Evolutionary conservation across 1,140 invertebrate genomes (phyloP).

Genomic region (Bombus sylvicola): DNA sequence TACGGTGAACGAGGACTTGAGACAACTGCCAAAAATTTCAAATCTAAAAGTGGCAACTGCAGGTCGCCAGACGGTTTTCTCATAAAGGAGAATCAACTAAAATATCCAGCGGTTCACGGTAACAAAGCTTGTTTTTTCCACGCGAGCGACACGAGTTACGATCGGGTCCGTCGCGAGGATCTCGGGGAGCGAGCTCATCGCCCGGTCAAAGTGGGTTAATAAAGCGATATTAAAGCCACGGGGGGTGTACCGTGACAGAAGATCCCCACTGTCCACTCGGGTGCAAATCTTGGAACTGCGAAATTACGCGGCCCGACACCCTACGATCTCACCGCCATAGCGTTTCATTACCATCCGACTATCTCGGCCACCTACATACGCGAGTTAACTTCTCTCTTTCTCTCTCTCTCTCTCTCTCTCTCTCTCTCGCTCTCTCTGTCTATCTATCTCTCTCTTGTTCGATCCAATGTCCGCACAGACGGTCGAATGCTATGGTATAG

Average conservation of each 20-base stretch:
- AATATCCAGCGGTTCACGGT: too few species aligned
- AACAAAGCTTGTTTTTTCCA: background rate
- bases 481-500: background rate
- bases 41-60: too few species aligned
- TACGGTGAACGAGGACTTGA: too few species aligned
- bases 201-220: conserved; percentile 77
- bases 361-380: conserved; percentile 37
- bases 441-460: background rate
- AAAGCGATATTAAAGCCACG: conserved; percentile 80
- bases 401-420: background rate
- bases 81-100: background rate
- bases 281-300: conserved; percentile 50
- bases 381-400: background rate
- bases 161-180: conserved; percentile 32
- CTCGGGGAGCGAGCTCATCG: conserved; percentile 22
- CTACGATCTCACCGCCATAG: conserved; percentile 56
- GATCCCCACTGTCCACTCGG: conserved; percentile 73
- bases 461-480: background rate
- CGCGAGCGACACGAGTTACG: background rate
- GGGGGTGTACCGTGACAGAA: conserved; percentile 65
- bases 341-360: conserved; percentile 69
- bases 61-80: background rate
- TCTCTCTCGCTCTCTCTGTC: background rate
- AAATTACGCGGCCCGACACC: conserved; percentile 67
- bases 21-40: too few species aligned